Conservation (phyloP, 1,140 invertebrate species). For the Zaprionus africanus region DNA sequence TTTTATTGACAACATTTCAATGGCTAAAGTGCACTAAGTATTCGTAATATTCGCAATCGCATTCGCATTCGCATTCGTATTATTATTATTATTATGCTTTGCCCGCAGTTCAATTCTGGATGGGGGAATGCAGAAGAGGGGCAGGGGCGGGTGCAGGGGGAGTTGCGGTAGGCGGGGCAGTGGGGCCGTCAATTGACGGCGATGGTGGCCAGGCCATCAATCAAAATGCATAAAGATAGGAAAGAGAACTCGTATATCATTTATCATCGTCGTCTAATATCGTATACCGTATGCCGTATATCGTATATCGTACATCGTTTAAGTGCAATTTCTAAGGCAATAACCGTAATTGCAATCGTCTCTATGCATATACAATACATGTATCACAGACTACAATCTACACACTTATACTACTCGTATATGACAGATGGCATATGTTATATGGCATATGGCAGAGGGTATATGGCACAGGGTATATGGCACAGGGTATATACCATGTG, state of each 20-base stretch:
- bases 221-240: neutral
- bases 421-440: neutral
- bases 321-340: constrained; percentile 33
- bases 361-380: constrained; percentile 1
- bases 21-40: constrained; percentile 19
- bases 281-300: constrained; percentile 4
- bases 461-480: neutral
- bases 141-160: neutral
- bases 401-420: constrained; percentile 12
- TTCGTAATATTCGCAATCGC: constrained; percentile 1
- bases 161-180: too few relatives aligned
- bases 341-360: constrained; percentile 32
- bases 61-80: neutral
- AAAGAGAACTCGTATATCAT: constrained; percentile 11
- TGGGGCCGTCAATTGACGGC: neutral
- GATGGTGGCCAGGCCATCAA: constrained; percentile 1
- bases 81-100: constrained; percentile 19
- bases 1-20: constrained; percentile 21
- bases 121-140: neutral
- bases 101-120: neutral
- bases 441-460: neutral
- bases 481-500: neutral
- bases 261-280: constrained; percentile 40
- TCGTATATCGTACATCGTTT: constrained; percentile 17
- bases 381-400: neutral